Conservation (phyloP, 2,888 invertebrate species). For the Gnatocerus cornutus region DNA sequence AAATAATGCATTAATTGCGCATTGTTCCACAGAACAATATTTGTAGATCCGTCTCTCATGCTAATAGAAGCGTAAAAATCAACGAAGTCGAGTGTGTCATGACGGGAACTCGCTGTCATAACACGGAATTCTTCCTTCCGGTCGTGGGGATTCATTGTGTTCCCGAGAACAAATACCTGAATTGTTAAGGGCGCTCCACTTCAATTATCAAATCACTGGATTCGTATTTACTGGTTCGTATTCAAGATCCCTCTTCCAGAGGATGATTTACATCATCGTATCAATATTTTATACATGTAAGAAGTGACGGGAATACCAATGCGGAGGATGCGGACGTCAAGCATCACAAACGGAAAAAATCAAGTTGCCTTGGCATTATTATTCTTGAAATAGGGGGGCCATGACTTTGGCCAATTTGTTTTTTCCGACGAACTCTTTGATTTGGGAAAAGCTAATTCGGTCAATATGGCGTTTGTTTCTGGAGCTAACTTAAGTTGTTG, state of each 20-base stretch:
- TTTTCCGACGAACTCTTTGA: too few relatives aligned
- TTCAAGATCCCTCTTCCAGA: constrained; percentile 15
- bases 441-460: too few relatives aligned
- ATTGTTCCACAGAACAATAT: constrained; percentile 26
- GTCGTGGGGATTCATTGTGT: constrained; percentile 26
- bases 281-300: constrained; percentile 43
- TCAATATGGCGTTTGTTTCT: too few relatives aligned
- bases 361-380: too few relatives aligned
- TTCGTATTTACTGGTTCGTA: constrained; percentile 20
- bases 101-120: constrained; percentile 27
- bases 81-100: constrained; percentile 30
- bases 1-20: constrained; percentile 28
- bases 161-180: constrained; percentile 26
- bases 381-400: too few relatives aligned
- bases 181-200: constrained; percentile 16
- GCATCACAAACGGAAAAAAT: too few relatives aligned
- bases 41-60: constrained; percentile 32
- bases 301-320: constrained; percentile 36
- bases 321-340: constrained; percentile 23
- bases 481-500: too few relatives aligned
- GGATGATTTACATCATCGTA: constrained; percentile 13
- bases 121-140: constrained; percentile 33
- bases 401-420: too few relatives aligned
- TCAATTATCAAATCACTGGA: constrained; percentile 33
- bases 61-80: constrained; percentile 39